Evolutionary conservation across 2,113 vertebrate genomes (phyloP).

Genomic region (Caloenas nicobarica): DNA sequence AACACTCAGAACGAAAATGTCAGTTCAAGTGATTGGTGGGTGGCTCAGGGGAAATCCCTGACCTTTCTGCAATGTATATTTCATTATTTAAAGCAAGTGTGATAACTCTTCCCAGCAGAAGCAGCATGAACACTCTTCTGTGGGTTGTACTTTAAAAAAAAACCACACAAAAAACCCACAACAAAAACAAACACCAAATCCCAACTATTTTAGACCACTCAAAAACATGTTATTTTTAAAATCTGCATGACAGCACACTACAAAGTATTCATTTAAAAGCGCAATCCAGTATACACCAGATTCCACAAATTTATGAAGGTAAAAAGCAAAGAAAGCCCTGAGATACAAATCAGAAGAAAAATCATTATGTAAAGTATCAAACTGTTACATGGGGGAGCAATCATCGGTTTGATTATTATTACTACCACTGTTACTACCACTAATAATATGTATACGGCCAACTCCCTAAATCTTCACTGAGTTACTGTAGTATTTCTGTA

Average conservation of each 20-base stretch:
- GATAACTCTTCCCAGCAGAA: slow-evolving; percentile 45
- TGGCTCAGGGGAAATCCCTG: slow-evolving; percentile 76
- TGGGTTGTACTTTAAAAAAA: not conserved
- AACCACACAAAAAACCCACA: not conserved
- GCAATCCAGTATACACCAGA: not conserved
- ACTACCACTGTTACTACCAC: not conserved
- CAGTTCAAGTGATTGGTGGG: slow-evolving; percentile 68
- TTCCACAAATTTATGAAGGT: not conserved
- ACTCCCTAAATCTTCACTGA: not conserved
- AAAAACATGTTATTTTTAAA: slow-evolving; percentile 1
- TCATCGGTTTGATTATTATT: not conserved
- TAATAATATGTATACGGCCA: not conserved
- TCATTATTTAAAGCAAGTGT: slow-evolving; percentile 67
- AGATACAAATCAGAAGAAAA: not conserved
- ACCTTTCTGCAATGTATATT: slow-evolving; percentile 57
- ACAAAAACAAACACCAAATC: not conserved
- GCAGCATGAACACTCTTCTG: slow-evolving; percentile 17
- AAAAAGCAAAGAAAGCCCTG: not conserved
- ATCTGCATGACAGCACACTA: accelerated
- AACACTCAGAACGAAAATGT: slow-evolving; percentile 72
- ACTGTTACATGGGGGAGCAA: not conserved
- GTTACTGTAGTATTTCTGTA: slow-evolving; percentile 14
- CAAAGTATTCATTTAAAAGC: not conserved
- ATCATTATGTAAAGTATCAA: not conserved
- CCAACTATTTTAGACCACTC: not conserved